phyloP scores from a whole-genome alignment of 1,140 invertebrate species.

The Kradibia gibbosae region DNA sequence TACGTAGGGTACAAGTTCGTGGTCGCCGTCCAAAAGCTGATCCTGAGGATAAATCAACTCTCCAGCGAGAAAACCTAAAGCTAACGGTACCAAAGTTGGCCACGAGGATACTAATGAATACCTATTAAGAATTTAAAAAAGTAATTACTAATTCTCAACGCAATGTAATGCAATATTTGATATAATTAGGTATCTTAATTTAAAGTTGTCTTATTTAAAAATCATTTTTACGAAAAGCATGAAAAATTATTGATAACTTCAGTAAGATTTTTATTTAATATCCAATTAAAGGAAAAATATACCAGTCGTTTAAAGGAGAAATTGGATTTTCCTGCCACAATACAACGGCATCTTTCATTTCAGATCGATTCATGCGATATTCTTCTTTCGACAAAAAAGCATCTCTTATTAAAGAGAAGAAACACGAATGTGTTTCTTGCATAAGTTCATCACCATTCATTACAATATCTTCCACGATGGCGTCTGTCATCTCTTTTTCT shows the following conservation, averaged over 20 bases:
- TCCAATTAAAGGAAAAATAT: no score
- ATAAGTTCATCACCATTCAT: slow-evolving; percentile 72
- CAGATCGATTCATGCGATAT: slow-evolving; percentile 82
- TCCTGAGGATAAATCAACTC: slow-evolving; percentile 76
- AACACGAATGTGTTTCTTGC: slow-evolving; percentile 86
- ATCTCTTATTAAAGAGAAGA: slow-evolving; percentile 86
- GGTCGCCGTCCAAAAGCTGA: slow-evolving; percentile 77
- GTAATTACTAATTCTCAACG: no score
- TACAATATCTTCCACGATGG: slow-evolving; percentile 57
- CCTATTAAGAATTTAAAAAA: slow-evolving; percentile 47
- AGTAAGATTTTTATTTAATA: no score
- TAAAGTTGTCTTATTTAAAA: no score
- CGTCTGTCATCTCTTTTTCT: slow-evolving; percentile 63
- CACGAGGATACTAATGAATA: slow-evolving; percentile 80
- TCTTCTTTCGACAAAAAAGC: slow-evolving; percentile 87
- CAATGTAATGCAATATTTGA: no score
- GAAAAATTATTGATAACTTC: no score
- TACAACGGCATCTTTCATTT: slow-evolving; percentile 83
- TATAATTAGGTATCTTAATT: no score
- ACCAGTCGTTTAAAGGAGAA: slow-evolving; percentile 88
- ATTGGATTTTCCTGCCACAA: slow-evolving; percentile 88
- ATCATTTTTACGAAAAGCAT: no score
- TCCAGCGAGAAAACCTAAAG: slow-evolving; percentile 89
- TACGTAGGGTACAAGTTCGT: slow-evolving; percentile 94
- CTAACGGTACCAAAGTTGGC: slow-evolving; percentile 84